Evolutionary conservation across 2,888 invertebrate species (phyloP).

Genomic region (Torymus texanus): DNA sequence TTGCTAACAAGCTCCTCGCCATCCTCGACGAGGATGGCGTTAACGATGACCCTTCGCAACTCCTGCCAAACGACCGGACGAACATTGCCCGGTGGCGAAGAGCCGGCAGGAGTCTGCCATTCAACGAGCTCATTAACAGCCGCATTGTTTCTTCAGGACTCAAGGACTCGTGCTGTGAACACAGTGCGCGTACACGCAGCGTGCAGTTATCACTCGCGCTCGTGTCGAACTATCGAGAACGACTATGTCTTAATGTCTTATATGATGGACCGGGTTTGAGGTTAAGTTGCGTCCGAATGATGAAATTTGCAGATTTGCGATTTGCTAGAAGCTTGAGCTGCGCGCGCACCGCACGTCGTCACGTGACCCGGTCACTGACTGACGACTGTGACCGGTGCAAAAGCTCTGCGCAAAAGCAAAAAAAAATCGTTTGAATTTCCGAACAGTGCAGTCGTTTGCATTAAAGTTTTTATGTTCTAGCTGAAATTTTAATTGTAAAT

Average conservation of each 20-base stretch:
- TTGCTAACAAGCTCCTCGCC: too few species aligned
- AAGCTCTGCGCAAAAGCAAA: too few species aligned
- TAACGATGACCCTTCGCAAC: too few species aligned
- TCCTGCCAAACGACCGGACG: slow-evolving; percentile 55
- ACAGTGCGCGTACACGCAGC: too few species aligned
- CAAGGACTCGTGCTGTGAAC: too few species aligned
- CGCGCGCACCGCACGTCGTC: background rate
- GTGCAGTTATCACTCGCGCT: background rate
- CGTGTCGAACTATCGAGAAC: slow-evolving; percentile 47
- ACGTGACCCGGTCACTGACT: background rate
- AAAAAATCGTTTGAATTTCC: too few species aligned
- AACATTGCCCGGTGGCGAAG: slow-evolving; percentile 64
- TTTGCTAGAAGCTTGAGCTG: background rate
- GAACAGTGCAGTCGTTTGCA: too few species aligned
- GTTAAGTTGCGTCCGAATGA: slow-evolving; percentile 41
- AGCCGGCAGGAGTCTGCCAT: slow-evolving; percentile 63
- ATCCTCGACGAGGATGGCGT: too few species aligned
- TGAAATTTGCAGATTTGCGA: slow-evolving; percentile 21
- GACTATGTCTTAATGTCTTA: background rate
- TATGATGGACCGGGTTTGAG: slow-evolving; percentile 25
- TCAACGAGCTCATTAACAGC: slow-evolving; percentile 62
- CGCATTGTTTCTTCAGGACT: slow-evolving; percentile 57
- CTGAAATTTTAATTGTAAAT: too few species aligned
- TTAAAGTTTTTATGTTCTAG: too few species aligned
- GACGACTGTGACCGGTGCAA: too few species aligned